These are phyloP conservation scores for Metellina segmentata DNA, from an alignment of 2,888 invertebrate species.

Conservation along the genomic window DNA sequence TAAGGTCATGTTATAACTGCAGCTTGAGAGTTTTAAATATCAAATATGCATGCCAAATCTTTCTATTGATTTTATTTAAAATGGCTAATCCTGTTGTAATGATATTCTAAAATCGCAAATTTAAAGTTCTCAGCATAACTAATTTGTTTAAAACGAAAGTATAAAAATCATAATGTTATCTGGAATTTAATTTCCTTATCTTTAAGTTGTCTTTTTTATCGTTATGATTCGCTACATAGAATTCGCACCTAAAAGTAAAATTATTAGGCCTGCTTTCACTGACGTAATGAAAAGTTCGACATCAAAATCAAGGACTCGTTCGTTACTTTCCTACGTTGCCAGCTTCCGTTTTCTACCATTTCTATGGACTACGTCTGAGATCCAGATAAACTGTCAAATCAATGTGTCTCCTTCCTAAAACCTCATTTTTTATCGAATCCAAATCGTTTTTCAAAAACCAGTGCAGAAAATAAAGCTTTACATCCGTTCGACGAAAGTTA, in stretches of 20 bases:
- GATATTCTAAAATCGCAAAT: too few species aligned
- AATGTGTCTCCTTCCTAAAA: not conserved
- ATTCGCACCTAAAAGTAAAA: too few species aligned
- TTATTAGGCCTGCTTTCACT: not conserved
- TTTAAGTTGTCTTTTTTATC: not conserved
- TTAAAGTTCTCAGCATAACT: too few species aligned
- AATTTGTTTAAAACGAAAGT: too few species aligned
- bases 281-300: not conserved
- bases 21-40: too few species aligned
- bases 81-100: too few species aligned
- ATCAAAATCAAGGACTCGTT: not conserved
- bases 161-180: too few species aligned
- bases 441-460: not conserved
- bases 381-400: conserved; percentile 18
- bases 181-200: not conserved
- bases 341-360: not conserved
- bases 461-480: conserved; percentile 19
- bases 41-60: too few species aligned
- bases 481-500: conserved; percentile 40
- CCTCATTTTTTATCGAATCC: not conserved
- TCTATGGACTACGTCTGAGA: not conserved
- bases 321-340: not conserved
- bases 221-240: too few species aligned
- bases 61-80: too few species aligned
- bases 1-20: too few species aligned